These are phyloP conservation scores for Sphyrna mokarran DNA, from an alignment of 2,113 vertebrate genomes.

Conservation along the genomic window DNA sequence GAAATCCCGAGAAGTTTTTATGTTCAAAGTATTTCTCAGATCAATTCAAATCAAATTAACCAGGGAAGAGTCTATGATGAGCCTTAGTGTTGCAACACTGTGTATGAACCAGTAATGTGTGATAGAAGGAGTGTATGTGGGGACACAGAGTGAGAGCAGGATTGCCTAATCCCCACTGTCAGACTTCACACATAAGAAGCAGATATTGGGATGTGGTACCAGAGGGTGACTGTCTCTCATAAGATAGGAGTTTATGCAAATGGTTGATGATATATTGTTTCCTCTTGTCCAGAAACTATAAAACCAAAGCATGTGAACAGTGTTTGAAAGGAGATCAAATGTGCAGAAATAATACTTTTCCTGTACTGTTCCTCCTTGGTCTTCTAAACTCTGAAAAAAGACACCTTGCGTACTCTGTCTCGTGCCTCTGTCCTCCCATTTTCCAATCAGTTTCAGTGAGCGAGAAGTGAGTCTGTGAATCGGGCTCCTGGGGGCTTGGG, in stretches of 20 bases:
- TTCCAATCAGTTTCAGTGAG: too few species aligned
- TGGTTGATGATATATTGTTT: not conserved
- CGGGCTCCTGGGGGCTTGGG: not conserved
- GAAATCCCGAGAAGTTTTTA: not conserved
- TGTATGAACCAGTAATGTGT: not conserved
- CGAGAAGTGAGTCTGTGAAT: not conserved
- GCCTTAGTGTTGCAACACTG: not conserved
- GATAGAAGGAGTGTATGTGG: not conserved
- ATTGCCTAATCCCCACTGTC: not conserved
- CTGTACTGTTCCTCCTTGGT: too few species aligned
- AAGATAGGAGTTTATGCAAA: not conserved
- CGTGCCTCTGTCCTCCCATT: too few species aligned
- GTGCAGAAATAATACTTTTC: not conserved
- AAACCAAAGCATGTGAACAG: too few species aligned
- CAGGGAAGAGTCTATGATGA: not conserved
- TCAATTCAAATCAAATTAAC: not conserved
- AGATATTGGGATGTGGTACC: not conserved
- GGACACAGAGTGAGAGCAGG: not conserved
- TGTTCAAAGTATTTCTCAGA: not conserved
- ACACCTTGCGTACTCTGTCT: too few species aligned
- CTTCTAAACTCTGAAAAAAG: too few species aligned
- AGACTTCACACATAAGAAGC: not conserved
- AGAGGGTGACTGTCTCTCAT: not conserved
- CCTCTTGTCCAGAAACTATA: not conserved
- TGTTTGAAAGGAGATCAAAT: not conserved